Conservation (phyloP, 1,140 invertebrate species). For the Linepithema humile region DNA sequence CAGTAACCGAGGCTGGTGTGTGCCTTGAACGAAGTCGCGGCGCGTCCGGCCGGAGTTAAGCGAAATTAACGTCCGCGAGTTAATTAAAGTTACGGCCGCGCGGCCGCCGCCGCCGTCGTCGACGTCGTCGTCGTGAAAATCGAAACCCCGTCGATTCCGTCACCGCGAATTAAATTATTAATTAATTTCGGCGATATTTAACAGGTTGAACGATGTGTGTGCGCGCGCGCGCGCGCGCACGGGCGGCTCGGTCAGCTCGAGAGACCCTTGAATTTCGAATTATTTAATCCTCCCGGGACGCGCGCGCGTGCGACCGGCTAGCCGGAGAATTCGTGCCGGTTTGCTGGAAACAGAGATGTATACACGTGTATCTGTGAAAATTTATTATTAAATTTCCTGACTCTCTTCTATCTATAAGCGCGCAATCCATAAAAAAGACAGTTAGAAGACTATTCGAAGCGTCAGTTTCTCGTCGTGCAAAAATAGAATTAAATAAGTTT, state of each 20-base stretch:
- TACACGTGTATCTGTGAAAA: slow-evolving; percentile 7
- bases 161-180: slow-evolving; percentile 55
- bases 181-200: slow-evolving; percentile 57
- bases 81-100: slow-evolving; percentile 36
- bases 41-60: slow-evolving; percentile 46
- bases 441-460: not conserved
- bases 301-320: slow-evolving; percentile 8
- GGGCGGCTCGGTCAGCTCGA: not conserved
- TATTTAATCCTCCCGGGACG: slow-evolving; percentile 20
- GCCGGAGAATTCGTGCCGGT: slow-evolving; percentile 33
- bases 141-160: slow-evolving; percentile 35
- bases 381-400: slow-evolving; percentile 47
- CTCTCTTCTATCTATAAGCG: not conserved
- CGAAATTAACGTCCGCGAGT: slow-evolving; percentile 55
- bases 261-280: slow-evolving; percentile 39
- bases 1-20: not conserved
- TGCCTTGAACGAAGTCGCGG: slow-evolving; percentile 44
- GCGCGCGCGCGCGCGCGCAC: no score
- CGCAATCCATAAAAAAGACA: not conserved
- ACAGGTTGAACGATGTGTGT: slow-evolving; percentile 1
- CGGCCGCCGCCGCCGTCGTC: not conserved
- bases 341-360: not conserved
- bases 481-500: not conserved
- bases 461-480: not conserved
- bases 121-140: slow-evolving; percentile 34